Conservation (phyloP, 1,140 invertebrate genomes). For the Saccostrea glomerata region DNA sequence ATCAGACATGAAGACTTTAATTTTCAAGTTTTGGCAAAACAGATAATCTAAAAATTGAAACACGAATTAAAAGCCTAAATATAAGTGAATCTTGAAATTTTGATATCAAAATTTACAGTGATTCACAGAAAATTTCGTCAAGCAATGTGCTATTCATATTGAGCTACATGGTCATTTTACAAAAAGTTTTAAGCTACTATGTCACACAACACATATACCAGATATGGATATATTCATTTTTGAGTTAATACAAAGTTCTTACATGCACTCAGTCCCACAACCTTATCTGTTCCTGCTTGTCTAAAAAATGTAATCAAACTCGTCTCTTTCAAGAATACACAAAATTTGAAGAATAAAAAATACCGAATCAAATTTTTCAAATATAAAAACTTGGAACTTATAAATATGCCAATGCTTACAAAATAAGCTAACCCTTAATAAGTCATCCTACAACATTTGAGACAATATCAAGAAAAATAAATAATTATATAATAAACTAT, state of each 20-base stretch:
- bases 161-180: neutral
- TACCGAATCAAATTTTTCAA: neutral
- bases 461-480: conserved; percentile 28
- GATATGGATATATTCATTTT: neutral
- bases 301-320: neutral
- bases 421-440: neutral
- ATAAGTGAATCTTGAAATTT: neutral
- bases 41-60: neutral
- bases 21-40: conserved; percentile 18
- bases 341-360: neutral
- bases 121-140: neutral
- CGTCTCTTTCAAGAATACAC: neutral
- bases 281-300: neutral
- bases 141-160: neutral
- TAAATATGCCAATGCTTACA: neutral
- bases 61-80: neutral
- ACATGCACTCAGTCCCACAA: neutral
- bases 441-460: neutral
- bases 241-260: neutral
- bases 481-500: neutral
- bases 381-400: neutral
- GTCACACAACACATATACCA: conserved; percentile 25
- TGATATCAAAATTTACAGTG: neutral
- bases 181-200: neutral
- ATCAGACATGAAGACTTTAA: conserved; percentile 11